Percentiles rank a stretch among this genome's conserved stretches.
These are phyloP conservation scores for Chloropsis hardwickii DNA, from an alignment of 2,113 vertebrate species.

Conservation along the genomic window DNA sequence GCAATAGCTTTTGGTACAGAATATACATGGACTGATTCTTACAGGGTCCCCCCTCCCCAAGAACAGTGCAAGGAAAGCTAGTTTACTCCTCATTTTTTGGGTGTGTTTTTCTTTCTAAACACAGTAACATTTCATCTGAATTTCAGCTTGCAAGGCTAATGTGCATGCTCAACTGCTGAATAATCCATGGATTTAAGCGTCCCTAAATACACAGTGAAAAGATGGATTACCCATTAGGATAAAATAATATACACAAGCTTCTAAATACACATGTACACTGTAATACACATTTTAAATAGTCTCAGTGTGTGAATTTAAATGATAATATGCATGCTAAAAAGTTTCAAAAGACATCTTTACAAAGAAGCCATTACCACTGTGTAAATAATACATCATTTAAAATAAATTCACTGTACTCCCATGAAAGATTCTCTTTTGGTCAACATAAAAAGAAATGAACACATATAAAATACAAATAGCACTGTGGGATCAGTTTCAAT, in stretches of 20 bases:
- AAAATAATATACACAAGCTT: conserved; percentile 59
- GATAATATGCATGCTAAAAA: conserved; percentile 49
- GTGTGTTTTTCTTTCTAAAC: not conserved
- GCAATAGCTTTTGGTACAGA: not conserved
- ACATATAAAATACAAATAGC: not conserved
- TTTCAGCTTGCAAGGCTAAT: conserved; percentile 22
- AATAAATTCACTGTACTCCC: conserved; percentile 39
- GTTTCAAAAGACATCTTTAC: conserved; percentile 56
- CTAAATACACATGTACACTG: conserved; percentile 60
- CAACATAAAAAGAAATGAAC: not conserved
- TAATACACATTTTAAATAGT: conserved; percentile 57
- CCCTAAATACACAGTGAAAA: conserved; percentile 65
- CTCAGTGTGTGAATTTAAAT: conserved; percentile 50
- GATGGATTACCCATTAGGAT: conserved; percentile 66
- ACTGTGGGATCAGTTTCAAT: not conserved
- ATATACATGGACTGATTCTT: not conserved
- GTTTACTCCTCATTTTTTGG: not conserved
- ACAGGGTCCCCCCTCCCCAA: not conserved
- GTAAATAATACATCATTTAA: conserved; percentile 63
- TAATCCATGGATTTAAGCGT: conserved; percentile 63
- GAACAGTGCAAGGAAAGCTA: not conserved
- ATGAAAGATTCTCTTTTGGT: conserved; percentile 24
- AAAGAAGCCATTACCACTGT: conserved; percentile 54
- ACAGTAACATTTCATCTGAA: not conserved
- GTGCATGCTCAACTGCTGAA: conserved; percentile 31